Evolutionary conservation across 2,888 invertebrate species (phyloP).

Genomic region (Pristionchus mayeri): DNA sequence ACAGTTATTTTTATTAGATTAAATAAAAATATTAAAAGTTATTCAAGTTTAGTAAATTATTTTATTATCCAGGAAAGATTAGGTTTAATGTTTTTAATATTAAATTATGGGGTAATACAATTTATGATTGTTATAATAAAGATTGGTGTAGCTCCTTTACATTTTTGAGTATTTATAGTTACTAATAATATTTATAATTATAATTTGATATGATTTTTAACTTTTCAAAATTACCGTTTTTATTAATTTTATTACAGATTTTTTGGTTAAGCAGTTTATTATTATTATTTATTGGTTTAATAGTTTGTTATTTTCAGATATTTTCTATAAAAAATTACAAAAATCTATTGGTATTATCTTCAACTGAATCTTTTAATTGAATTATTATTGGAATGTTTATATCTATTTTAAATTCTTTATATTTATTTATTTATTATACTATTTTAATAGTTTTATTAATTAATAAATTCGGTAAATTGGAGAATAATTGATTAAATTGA

Average conservation of each 20-base stretch:
- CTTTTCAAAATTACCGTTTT: conserved; percentile 81
- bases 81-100: conserved; percentile 60
- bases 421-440: conserved; percentile 64
- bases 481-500: conserved; percentile 57
- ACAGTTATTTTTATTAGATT: conserved; percentile 59
- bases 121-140: conserved; percentile 63
- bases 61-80: conserved; percentile 63
- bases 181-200: conserved; percentile 58
- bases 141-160: conserved; percentile 61
- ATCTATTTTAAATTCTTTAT: conserved; percentile 57
- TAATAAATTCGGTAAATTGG: conserved; percentile 55
- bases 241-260: conserved; percentile 78
- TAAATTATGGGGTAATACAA: conserved; percentile 56
- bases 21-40: conserved; percentile 60
- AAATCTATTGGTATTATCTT: conserved; percentile 60
- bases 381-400: conserved; percentile 70
- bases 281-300: conserved; percentile 59
- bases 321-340: conserved; percentile 63
- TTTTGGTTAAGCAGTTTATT: conserved; percentile 55
- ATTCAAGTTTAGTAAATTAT: conserved; percentile 60
- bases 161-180: conserved; percentile 63
- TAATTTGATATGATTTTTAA: conserved; percentile 63
- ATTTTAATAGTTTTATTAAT: conserved; percentile 60
- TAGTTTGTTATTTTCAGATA: conserved; percentile 61
- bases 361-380: conserved; percentile 75